Evolutionary conservation across 2,797 vertebrate genomes (phyloP), one percentile per base, ranked within the genome.

Genomic region (Channa striata): DNA sequence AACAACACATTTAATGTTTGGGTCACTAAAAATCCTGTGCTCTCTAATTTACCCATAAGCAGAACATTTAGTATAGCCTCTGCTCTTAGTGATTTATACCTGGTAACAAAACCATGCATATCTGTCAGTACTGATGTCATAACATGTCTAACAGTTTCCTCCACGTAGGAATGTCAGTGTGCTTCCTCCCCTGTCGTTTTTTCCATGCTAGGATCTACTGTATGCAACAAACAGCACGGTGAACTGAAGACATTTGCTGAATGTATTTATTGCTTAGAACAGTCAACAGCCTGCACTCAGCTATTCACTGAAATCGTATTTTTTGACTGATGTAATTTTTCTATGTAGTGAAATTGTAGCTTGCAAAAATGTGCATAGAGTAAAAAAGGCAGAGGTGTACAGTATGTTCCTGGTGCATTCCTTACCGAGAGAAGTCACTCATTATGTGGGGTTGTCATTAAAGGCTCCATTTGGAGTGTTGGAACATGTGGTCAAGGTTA

Each of bases 401-500:
- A 30, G 25, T 30, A 63, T 72, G 58, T 87, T 82, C 75, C 70
- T 82, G 37, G 77, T 77, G 80, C 92, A 91, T 93, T 93, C 92
- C 86, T 92, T 82, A 66, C 74, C 42, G 49, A 73, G 64, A 87
- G 70, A 68, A 90, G 88, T 84, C 82, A 90, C 87, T 93, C 87
- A 92, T 93, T 92, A 92, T 16, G 47, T 59, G 53, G 74, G 78
- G 82, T 79, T 77, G 50, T 93, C 87, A 92, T 93, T 92, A 93
- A 69, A 87, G 89, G 85, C 77, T 91, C 88, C 72, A 68, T 80
- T 91, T 83, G 80, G 52, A 84, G 74, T 72, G 90, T 79, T 86
- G 81, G 78, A 92, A 92, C 89, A 87, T 89, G 87, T 92, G 92
- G 92, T 93, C 92, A 93, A 92, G 89, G 91, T 93, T 92, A 93